Percentiles rank a stretch among this genome's conserved stretches.
Evolutionary conservation across 2,113 vertebrate genomes (phyloP).

Genomic region (Polyodon spathula): DNA sequence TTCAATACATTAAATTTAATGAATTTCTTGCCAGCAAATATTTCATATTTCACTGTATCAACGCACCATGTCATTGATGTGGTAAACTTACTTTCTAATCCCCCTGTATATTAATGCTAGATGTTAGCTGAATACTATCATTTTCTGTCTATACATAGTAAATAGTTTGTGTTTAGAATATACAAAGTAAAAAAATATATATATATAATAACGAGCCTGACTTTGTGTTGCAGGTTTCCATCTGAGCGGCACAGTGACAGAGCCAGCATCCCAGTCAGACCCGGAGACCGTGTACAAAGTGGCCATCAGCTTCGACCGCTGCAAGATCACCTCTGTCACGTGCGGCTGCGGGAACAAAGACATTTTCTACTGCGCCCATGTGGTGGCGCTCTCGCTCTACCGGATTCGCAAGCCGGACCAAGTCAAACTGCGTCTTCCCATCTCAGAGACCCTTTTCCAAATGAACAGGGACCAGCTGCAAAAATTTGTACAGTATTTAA

Average conservation of each 20-base stretch:
- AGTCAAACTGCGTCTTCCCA: slow-evolving; percentile 95
- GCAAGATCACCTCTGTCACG: slow-evolving; percentile 97
- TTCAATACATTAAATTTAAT: too few relatives aligned
- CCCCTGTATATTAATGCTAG: too few relatives aligned
- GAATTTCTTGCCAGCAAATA: too few relatives aligned
- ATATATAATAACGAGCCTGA: too few relatives aligned
- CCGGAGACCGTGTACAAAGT: slow-evolving; percentile 89
- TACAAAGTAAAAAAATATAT: too few relatives aligned
- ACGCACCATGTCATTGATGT: too few relatives aligned
- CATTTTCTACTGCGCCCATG: slow-evolving; percentile 97
- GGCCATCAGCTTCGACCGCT: slow-evolving; percentile 97
- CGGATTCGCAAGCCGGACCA: slow-evolving; percentile 94
- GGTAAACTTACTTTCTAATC: too few relatives aligned
- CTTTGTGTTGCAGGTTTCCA: slow-evolving; percentile 69
- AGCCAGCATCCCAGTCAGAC: slow-evolving; percentile 74
- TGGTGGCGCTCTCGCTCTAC: slow-evolving; percentile 94
- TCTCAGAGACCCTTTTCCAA: slow-evolving; percentile 98
- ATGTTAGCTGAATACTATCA: too few relatives aligned
- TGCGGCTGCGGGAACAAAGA: slow-evolving; percentile 96
- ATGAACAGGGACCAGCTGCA: slow-evolving; percentile 98
- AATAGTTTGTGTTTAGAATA: too few relatives aligned
- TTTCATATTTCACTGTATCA: too few relatives aligned
- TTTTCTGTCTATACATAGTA: too few relatives aligned
- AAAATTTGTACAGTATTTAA: slow-evolving; percentile 97
- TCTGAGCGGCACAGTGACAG: slow-evolving; percentile 90